Evolutionary conservation across 2,797 vertebrate species (phyloP).

Genomic region (Parotocinclus haroldoi): DNA sequence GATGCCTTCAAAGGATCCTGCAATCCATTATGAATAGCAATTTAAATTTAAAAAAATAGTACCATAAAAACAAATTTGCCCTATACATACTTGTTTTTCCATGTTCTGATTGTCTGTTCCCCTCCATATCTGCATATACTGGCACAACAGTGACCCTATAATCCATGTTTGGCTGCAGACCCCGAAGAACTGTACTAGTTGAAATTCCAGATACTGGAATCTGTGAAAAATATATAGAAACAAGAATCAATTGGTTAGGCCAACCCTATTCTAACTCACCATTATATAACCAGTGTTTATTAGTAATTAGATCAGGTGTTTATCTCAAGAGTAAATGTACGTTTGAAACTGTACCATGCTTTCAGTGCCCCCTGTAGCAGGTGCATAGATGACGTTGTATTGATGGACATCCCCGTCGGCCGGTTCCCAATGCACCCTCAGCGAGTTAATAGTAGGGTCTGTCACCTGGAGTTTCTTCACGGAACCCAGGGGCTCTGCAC

Average conservation of each 20-base stretch:
- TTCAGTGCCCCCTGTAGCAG: conserved; percentile 73
- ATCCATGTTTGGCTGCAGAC: conserved; percentile 80
- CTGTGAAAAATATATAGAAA: conserved; percentile 58
- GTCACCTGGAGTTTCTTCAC: conserved; percentile 87
- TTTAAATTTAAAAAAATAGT: too few relatives aligned
- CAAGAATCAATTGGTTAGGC: neutral
- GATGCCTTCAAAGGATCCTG: too few relatives aligned
- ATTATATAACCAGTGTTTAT: neutral
- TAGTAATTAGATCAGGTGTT: neutral
- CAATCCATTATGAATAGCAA: too few relatives aligned
- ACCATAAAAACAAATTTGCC: neutral
- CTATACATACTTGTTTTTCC: conserved; percentile 71
- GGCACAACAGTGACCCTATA: conserved; percentile 87
- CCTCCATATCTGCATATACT: conserved; percentile 82
- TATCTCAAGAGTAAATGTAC: neutral
- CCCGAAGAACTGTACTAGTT: conserved; percentile 83
- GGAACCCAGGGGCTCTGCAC: conserved; percentile 81
- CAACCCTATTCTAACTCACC: neutral
- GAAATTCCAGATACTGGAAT: conserved; percentile 83
- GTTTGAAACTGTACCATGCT: conserved; percentile 67
- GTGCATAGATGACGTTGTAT: conserved; percentile 85
- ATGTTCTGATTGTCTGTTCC: conserved; percentile 78
- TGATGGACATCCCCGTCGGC: conserved; percentile 90
- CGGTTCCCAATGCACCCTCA: conserved; percentile 89
- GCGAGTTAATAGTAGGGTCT: conserved; percentile 87